A percentile compares a stretch with the other conserved stretches of the same genome.
Conservation (phyloP, 2,113 vertebrate species). For the Salvelinus namaycush region DNA sequence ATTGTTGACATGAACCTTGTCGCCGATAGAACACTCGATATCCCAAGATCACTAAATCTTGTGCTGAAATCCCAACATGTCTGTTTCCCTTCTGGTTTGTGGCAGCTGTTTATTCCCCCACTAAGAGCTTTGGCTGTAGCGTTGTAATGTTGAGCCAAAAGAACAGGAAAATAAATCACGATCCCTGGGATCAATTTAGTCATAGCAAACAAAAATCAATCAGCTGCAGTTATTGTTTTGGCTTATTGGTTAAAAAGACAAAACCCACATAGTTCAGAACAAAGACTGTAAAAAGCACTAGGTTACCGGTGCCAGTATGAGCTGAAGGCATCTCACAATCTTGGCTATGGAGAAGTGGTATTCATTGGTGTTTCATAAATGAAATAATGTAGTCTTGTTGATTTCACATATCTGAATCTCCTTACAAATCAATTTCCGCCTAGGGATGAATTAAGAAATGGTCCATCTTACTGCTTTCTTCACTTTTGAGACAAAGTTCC, state of each 20-base stretch:
- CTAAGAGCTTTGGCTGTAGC: background rate
- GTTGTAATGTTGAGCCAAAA: slow-evolving; percentile 8
- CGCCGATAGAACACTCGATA: background rate
- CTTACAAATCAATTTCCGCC: no score
- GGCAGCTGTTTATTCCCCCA: slow-evolving; percentile 1
- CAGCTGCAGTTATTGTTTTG: slow-evolving; percentile 5
- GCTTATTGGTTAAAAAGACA: background rate
- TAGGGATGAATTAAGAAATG: no score
- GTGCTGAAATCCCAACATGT: background rate
- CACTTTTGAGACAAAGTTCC: background rate
- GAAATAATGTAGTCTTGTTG: no score
- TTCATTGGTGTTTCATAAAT: no score
- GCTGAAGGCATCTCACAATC: background rate
- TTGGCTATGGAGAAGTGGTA: background rate
- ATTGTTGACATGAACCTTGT: no score
- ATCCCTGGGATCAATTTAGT: background rate
- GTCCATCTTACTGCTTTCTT: background rate
- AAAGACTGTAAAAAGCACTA: background rate
- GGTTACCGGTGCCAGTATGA: background rate
- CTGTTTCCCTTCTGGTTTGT: background rate
- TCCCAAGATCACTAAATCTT: background rate
- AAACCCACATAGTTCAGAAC: background rate
- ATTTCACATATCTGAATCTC: no score
- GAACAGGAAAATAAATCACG: slow-evolving; percentile 14
- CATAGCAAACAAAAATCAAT: slow-evolving; percentile 4